phyloP scores from a whole-genome alignment of 2,797 vertebrate genomes.

The Botia kubotai region DNA sequence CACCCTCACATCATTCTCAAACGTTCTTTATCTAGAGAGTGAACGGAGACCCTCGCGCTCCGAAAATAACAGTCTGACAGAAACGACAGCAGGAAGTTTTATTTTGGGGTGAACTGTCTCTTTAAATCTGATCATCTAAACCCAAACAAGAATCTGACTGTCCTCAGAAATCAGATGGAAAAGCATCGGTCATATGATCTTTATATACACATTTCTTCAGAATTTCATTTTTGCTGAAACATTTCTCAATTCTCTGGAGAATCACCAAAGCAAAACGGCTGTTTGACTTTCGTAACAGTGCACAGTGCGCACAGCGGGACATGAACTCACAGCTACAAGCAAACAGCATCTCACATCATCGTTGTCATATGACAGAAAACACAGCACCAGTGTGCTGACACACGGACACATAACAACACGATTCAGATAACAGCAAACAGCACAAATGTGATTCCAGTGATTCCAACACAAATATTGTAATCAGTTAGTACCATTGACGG shows the following conservation, averaged over 20 bases:
- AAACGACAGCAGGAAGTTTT: neutral
- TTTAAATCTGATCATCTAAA: neutral
- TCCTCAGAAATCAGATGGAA: neutral
- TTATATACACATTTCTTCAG: neutral
- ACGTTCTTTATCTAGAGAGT: too few species aligned
- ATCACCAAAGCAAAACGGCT: constrained; percentile 58
- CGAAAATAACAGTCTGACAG: too few species aligned
- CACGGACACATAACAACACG: constrained; percentile 18
- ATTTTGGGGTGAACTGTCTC: neutral
- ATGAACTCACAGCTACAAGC: constrained; percentile 43
- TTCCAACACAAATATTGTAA: constrained; percentile 69
- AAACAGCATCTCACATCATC: constrained; percentile 69
- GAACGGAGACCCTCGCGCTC: too few species aligned
- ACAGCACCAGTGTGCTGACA: too few species aligned
- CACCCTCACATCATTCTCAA: too few species aligned
- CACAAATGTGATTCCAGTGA: constrained; percentile 65
- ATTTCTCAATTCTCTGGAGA: constrained; percentile 31
- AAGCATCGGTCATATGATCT: too few species aligned
- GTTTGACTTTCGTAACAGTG: constrained; percentile 31
- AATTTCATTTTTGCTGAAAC: neutral
- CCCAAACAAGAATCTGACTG: neutral
- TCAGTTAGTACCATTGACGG: constrained; percentile 61
- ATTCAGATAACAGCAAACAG: constrained; percentile 69
- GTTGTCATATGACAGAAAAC: constrained; percentile 65
- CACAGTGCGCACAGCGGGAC: constrained; percentile 5